A percentile compares a stretch with the other conserved stretches of the same genome.
phyloP scores from a whole-genome alignment of 2,797 vertebrate genomes.

The Synaphobranchus kaupii region DNA sequence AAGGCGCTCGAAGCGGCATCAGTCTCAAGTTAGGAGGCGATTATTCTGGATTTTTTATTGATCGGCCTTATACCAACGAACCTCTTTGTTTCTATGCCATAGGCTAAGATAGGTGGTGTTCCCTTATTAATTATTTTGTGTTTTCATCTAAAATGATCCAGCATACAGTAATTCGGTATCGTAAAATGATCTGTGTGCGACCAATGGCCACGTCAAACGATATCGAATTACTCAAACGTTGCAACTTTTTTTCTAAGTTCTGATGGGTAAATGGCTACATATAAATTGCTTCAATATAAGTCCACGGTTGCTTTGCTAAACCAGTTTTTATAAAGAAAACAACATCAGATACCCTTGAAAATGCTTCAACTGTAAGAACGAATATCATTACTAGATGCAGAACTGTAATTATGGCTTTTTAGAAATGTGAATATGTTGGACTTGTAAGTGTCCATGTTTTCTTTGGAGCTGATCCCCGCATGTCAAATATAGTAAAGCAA shows the following conservation, averaged over 20 bases:
- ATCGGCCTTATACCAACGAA: background rate
- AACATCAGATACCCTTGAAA: slow-evolving; percentile 28
- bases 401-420: slow-evolving; percentile 25
- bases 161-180: background rate
- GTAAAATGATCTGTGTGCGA: background rate
- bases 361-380: slow-evolving; percentile 22
- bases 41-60: background rate
- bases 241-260: background rate
- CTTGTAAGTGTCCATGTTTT: slow-evolving; percentile 25
- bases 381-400: slow-evolving; percentile 22
- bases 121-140: background rate
- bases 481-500: slow-evolving; percentile 15
- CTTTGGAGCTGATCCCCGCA: slow-evolving; percentile 20
- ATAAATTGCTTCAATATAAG: slow-evolving; percentile 25
- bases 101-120: background rate
- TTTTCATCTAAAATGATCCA: background rate
- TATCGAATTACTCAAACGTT: background rate
- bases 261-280: slow-evolving; percentile 30
- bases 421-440: slow-evolving; percentile 20
- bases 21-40: background rate
- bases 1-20: background rate
- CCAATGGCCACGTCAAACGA: background rate
- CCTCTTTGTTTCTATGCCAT: background rate
- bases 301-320: slow-evolving; percentile 8
- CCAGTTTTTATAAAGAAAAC: slow-evolving; percentile 16